Conservation (phyloP, 2,797 vertebrate species). For the Etheostoma nigrum region DNA sequence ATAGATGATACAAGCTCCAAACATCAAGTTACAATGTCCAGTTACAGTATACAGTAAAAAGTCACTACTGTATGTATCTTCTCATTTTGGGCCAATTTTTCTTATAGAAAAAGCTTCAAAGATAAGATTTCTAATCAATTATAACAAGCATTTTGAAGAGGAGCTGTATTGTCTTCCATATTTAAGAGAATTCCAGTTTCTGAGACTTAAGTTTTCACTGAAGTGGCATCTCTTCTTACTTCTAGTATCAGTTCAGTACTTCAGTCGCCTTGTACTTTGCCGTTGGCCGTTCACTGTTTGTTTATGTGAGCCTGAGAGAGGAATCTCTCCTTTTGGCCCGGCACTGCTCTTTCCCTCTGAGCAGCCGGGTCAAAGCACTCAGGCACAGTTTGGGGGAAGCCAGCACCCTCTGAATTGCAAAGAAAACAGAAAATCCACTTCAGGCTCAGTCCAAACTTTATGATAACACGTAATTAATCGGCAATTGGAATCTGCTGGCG, state of each 20-base stretch:
- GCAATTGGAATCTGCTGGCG: constrained; percentile 76
- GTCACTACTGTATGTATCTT: too few relatives aligned
- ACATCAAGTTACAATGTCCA: neutral
- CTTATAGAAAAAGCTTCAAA: neutral
- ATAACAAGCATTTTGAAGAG: neutral
- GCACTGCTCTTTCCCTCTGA: constrained; percentile 74
- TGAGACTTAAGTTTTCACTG: neutral
- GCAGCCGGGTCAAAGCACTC: constrained; percentile 75
- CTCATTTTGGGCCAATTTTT: too few relatives aligned
- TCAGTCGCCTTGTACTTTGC: constrained; percentile 1
- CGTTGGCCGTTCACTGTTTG: constrained; percentile 67
- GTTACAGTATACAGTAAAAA: too few relatives aligned
- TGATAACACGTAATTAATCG: constrained; percentile 82
- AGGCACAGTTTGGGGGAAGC: constrained; percentile 73
- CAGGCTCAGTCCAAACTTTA: constrained; percentile 69
- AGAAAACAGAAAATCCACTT: constrained; percentile 79
- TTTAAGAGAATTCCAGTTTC: neutral
- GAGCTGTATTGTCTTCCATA: neutral
- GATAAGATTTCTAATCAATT: neutral
- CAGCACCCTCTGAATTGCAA: constrained; percentile 77
- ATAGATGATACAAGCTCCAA: neutral
- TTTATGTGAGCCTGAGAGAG: constrained; percentile 77
- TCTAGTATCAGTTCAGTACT: constrained; percentile 17
- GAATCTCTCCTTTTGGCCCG: constrained; percentile 75
- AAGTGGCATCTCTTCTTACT: constrained; percentile 7